Conservation (phyloP, 2,797 vertebrate species). For the Clarias pachynema region DNA sequence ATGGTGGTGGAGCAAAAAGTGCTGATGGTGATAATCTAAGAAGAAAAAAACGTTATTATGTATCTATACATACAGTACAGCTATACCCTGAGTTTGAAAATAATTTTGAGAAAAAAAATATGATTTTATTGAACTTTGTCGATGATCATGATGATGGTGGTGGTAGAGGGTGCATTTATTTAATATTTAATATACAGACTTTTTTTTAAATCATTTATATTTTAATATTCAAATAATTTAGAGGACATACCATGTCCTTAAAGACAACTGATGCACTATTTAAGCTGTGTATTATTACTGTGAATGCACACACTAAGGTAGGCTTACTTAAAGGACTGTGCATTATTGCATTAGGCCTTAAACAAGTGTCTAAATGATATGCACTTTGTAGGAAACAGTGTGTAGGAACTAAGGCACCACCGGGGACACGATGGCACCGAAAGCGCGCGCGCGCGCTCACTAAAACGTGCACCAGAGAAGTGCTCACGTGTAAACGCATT, state of each 20-base stretch:
- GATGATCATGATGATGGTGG: too few species aligned
- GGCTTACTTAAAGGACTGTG: neutral
- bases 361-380: neutral
- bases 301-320: neutral
- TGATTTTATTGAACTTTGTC: too few species aligned
- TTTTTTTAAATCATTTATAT: too few species aligned
- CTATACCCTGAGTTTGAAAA: too few species aligned
- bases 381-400: neutral
- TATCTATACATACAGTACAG: neutral
- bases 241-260: neutral
- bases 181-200: too few species aligned
- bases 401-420: neutral
- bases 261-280: neutral
- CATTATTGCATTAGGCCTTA: neutral
- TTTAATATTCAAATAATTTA: neutral
- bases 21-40: neutral
- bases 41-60: neutral
- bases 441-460: neutral
- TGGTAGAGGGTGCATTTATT: too few species aligned
- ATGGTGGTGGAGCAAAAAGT: neutral
- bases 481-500: constrained; percentile 5
- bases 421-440: neutral
- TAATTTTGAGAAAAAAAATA: too few species aligned
- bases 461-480: neutral
- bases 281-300: neutral